These are phyloP conservation scores for Chromoteleia sp. DNA, from an alignment of 2,888 invertebrate genomes.

Conservation along the genomic window DNA sequence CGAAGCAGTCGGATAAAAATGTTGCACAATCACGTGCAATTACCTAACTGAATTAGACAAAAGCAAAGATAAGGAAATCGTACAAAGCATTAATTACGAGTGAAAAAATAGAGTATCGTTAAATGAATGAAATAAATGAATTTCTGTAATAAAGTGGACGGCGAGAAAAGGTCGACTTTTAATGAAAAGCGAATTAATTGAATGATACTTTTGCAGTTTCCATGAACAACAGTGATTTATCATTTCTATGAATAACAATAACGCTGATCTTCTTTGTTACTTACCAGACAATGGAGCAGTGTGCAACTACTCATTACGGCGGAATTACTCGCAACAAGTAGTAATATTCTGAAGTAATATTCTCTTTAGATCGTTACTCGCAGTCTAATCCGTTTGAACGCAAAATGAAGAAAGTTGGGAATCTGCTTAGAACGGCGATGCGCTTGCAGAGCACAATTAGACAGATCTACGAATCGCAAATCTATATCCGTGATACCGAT, in stretches of 20 bases:
- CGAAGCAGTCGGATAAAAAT: conserved; percentile 21
- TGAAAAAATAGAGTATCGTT: conserved; percentile 13
- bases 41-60: conserved; percentile 41
- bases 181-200: conserved; percentile 37
- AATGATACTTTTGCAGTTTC: conserved; percentile 34
- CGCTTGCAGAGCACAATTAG: conserved; percentile 37
- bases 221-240: conserved; percentile 37
- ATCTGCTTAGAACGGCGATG: conserved; percentile 46
- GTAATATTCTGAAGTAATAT: conserved; percentile 64
- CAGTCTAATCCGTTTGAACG: conserved; percentile 48
- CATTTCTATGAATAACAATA: conserved; percentile 54
- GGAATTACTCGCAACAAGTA: conserved; percentile 66
- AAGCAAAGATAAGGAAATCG: conserved; percentile 34
- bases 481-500: conserved; percentile 46
- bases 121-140: conserved; percentile 18
- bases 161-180: not conserved
- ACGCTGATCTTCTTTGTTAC: conserved; percentile 50
- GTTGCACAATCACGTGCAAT: conserved; percentile 22
- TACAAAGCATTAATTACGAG: conserved; percentile 25
- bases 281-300: conserved; percentile 54
- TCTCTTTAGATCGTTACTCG: conserved; percentile 57
- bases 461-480: conserved; percentile 46
- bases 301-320: conserved; percentile 56
- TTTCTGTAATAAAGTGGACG: conserved; percentile 22
- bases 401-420: conserved; percentile 53